A percentile compares a stretch with the other conserved stretches of the same genome.
phyloP scores from a whole-genome alignment of 2,888 invertebrate species.

The Petrolisthes cinctipes region DNA sequence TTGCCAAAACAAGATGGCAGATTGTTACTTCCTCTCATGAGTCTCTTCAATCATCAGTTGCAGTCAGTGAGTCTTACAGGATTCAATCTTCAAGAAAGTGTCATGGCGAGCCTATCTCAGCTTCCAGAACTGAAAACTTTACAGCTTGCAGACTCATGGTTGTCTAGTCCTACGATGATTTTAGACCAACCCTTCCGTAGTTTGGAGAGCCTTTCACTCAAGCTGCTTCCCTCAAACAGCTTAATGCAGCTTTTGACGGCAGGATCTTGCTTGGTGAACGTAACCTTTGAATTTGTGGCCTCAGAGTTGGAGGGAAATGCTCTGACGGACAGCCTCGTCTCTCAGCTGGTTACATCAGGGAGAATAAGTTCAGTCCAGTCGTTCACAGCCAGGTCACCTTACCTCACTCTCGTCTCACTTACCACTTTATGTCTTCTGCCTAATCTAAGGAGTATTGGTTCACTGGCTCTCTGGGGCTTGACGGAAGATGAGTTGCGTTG shows the following conservation, averaged over 20 bases:
- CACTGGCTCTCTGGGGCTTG: conserved; percentile 42
- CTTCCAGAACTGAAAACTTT: conserved; percentile 40
- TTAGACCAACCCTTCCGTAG: conserved; percentile 32
- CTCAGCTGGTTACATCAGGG: conserved; percentile 28
- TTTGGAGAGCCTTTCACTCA: conserved; percentile 35
- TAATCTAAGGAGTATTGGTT: conserved; percentile 26
- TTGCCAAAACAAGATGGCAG: conserved; percentile 39
- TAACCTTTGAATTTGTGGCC: conserved; percentile 29
- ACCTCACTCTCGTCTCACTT: conserved; percentile 35
- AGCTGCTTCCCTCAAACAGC: conserved; percentile 32
- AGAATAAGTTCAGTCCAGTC: conserved; percentile 26
- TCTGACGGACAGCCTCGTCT: conserved; percentile 34
- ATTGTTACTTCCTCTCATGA: conserved; percentile 32
- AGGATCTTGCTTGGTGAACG: conserved; percentile 7
- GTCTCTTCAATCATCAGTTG: conserved; percentile 18
- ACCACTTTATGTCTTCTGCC: conserved; percentile 22
- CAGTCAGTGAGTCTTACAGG: conserved; percentile 38
- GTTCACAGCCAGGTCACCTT: conserved; percentile 41
- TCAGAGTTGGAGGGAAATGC: conserved; percentile 49
- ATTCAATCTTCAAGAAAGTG: conserved; percentile 27
- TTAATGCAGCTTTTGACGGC: conserved; percentile 36
- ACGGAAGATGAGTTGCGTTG: conserved; percentile 45
- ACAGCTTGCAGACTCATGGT: conserved; percentile 37
- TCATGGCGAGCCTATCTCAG: conserved; percentile 22
- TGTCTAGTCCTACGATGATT: conserved; percentile 29